Base-by-base conservation (phyloP, 2,888 invertebrate genomes). In the Drepanosiphum platanoidis region DNA sequence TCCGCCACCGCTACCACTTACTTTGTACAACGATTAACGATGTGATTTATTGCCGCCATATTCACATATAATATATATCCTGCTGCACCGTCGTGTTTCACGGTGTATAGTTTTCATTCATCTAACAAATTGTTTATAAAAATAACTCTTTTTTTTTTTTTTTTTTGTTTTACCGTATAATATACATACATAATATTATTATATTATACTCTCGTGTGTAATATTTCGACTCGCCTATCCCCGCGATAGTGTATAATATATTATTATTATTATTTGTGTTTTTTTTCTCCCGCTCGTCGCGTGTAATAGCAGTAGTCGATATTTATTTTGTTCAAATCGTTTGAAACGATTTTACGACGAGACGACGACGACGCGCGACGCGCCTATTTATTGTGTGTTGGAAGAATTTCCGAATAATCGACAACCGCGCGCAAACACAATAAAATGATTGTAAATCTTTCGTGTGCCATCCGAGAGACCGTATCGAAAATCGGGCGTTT, bases 61-160 rank as follows among this genome's bases (percentile, higher is more conserved):
- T 80, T 34, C 15, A 68, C 46, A n/a, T n/a, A n/a, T n/a, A n/a
- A n/a, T n/a, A n/a, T n/a, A n/a, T n/a, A n/a, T n/a, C n/a, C n/a
- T 27, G 36, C 39, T 78, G 66, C 79, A 32, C 32, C 8, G 32
- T 36, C n/a, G n/a, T 61, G 30, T 61, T 42, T 64, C n/a, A n/a
- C n/a, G n/a, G n/a, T 66, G 79, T 79, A 13, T 79, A 46, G 66
- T 79, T 27, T 78, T n/a, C 32, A 42, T 78, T 78, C 46, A 66
- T 79, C 42, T 32, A 34, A 79, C 61, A 61, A 79, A 79, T 39
- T 61, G 61, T 77, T 61, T 77, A 61, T 61, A 52, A 64, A 64
- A 61, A 64, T 30, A 46, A 32, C 22, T 30, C 30, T 72, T 72
- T 46, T 46, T 72, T 18, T 42, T 30, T 9, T 30, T 72, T 18